Base-by-base conservation (phyloP, 2,113 vertebrate species). In the Eidolon helvum region DNA sequence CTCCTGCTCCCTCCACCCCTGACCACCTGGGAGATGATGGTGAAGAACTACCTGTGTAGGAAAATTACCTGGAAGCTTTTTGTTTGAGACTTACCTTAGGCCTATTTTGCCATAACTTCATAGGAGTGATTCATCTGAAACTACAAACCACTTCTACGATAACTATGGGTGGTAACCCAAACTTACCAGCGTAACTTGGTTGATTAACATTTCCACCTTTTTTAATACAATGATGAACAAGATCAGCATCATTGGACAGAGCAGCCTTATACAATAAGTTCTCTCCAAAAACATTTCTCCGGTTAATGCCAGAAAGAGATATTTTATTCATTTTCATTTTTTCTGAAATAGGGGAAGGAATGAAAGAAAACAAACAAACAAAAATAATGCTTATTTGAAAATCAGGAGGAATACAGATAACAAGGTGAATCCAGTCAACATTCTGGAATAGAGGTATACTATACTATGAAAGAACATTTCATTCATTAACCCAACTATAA, bases 131-230 rank as follows among this genome's bases (percentile, higher is more conserved):
- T 90, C 18, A 90, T 21, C 30, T 43, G 65, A 96, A 90, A 94
- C 21, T 53, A 84, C 57, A 83, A 91, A 89, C 19, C 48, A 66
- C 68, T 71, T 55, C 53, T 35, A 82, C 11, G 57, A 53, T 45
- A 91, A 84, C 22, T 66, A 4, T 40, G 10, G 12, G 9, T 53
- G 69, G 57, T 10, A 95, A 91, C 5, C 57, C 75, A 28, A 96
- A 97, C 98, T 98, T 97, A 99, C 99, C 99, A 97, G 98, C 98
- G 97, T 99, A 96, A 98, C 99, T 99, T 59, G 40, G 84, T 80
- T 68, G 69, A 96, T 99, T 99, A 91, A 99, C 96, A 92, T 97
- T 98, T 97, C 95, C 98, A 94, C 98, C 98, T 0, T 96, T 85
- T 97, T 98, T 93, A 89, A 99, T 98, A 89, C 98, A 98, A n/a